Percentiles rank a stretch among this genome's conserved stretches.
phyloP scores from a whole-genome alignment of 2,888 invertebrate species.

The Eupithecia tripunctaria region DNA sequence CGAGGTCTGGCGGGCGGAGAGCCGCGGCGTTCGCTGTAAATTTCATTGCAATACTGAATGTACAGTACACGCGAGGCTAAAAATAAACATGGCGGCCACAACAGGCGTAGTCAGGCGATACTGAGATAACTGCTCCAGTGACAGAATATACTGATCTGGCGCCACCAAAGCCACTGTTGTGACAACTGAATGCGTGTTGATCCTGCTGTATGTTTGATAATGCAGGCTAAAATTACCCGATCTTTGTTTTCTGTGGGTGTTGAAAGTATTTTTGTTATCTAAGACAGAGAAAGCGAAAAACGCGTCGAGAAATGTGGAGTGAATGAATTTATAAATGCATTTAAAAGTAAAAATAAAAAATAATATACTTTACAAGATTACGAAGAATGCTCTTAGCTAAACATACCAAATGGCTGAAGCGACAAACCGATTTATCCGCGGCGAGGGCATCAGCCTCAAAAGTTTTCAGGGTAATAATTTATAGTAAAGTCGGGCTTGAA shows the following conservation, averaged over 20 bases:
- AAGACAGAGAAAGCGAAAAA: slow-evolving; percentile 29
- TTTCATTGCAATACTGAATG: slow-evolving; percentile 79
- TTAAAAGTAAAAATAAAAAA: background rate
- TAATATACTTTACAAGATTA: background rate
- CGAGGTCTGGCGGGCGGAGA: slow-evolving; percentile 65
- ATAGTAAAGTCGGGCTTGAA: slow-evolving; percentile 59
- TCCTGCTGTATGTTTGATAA: slow-evolving; percentile 64
- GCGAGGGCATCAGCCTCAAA: slow-evolving; percentile 64
- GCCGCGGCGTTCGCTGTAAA: slow-evolving; percentile 71
- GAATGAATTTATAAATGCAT: background rate
- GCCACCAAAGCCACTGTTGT: slow-evolving; percentile 56
- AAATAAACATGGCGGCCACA: slow-evolving; percentile 78
- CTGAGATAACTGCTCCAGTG: slow-evolving; percentile 73
- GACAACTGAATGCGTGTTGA: slow-evolving; percentile 64
- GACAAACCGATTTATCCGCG: slow-evolving; percentile 44
- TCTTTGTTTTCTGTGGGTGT: slow-evolving; percentile 54
- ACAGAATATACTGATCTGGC: slow-evolving; percentile 63
- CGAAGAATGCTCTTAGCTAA: background rate
- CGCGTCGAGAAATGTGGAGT: background rate
- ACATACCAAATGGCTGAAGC: slow-evolving; percentile 24
- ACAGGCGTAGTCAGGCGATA: slow-evolving; percentile 75
- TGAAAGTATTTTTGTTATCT: slow-evolving; percentile 25
- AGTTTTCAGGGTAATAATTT: slow-evolving; percentile 67
- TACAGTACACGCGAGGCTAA: slow-evolving; percentile 76
- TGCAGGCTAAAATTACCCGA: slow-evolving; percentile 61